Conservation (phyloP, 1,140 invertebrate genomes). For the Maniola jurtina region DNA sequence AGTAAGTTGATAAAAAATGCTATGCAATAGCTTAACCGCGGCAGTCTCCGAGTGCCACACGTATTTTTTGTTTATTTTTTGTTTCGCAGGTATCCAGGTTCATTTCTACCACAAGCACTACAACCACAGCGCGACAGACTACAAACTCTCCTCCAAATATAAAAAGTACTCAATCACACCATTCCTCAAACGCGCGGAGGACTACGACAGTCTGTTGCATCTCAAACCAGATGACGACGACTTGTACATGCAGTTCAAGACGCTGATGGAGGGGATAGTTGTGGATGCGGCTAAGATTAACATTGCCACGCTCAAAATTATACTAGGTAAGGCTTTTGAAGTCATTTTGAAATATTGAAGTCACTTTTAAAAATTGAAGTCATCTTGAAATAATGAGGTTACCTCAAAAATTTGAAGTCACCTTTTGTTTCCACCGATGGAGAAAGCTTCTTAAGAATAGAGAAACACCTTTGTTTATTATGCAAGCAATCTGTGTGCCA, state of each 20-base stretch:
- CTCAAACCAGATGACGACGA: constrained; percentile 33
- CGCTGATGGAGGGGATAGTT: constrained; percentile 46
- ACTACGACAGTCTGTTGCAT: constrained; percentile 21
- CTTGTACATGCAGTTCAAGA: constrained; percentile 53
- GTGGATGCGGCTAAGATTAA: constrained; percentile 43
- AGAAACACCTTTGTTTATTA: no score
- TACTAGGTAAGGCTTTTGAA: constrained; percentile 24
- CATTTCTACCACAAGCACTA: constrained; percentile 46
- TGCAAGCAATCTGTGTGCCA: no score
- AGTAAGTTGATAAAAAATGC: no score
- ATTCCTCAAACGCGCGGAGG: constrained; percentile 33
- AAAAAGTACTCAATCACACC: constrained; percentile 43
- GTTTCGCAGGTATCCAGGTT: constrained; percentile 35
- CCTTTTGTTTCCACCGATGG: no score
- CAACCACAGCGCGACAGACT: constrained; percentile 34
- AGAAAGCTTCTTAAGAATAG: no score
- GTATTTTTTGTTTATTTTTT: no score
- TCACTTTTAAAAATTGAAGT: no score
- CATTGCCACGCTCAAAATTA: constrained; percentile 32
- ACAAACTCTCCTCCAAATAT: constrained; percentile 33
- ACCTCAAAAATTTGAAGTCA: no score
- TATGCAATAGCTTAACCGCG: no score
- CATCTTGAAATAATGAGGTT: no score
- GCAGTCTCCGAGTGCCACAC: no score
- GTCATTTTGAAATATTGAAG: no score